Base-by-base conservation (phyloP, 2,888 invertebrate genomes). In the Dynastes hyllus region DNA sequence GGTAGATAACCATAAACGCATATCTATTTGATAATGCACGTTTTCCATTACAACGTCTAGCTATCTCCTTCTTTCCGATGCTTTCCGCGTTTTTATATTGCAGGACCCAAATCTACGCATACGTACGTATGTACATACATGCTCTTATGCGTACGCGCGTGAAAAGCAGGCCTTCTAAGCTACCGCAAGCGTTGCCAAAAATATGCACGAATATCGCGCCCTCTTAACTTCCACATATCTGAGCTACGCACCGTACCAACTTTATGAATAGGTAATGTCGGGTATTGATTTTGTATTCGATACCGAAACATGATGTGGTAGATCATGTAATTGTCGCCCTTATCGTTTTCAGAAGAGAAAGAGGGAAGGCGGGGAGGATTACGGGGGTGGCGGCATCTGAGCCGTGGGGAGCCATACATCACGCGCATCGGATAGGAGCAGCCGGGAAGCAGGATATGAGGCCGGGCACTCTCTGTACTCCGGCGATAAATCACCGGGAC, bases 401-500 rank as follows among this genome's bases (percentile, higher is more conserved):
- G 86, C 86, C 84, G 84, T 82, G 82, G 88, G 87, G 87, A 87
- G 86, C 87, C 86, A 87, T 88, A 88, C 87, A 88, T 88, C 88
- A 88, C 85, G 84, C 85, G 83, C 83, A 71, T 79, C 81, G 82
- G 78, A 81, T 83, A 82, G 84, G 82, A 82, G 82, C 83, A 82
- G 81, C 83, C 80, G 67, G 71, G 69, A 85, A 87, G 85, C 87
- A 86, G 87, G 86, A 87, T 87, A 86, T 86, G 86, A 87, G 85
- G 85, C 84, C 85, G 85, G 82, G 85, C 85, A 85, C 83, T 84
- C 82, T 82, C 83, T 82, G 82, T 86, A 84, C 84, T 83, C 85
- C 86, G 85, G 87, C 89, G 87, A 90, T 91, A 91, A 90, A 91
- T 91, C 90, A 90, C 89, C 85, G 87, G 88, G 90, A 91, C 90